Conservation (phyloP, 2,113 vertebrate genomes). For the Tachysurus fulvidraco region DNA sequence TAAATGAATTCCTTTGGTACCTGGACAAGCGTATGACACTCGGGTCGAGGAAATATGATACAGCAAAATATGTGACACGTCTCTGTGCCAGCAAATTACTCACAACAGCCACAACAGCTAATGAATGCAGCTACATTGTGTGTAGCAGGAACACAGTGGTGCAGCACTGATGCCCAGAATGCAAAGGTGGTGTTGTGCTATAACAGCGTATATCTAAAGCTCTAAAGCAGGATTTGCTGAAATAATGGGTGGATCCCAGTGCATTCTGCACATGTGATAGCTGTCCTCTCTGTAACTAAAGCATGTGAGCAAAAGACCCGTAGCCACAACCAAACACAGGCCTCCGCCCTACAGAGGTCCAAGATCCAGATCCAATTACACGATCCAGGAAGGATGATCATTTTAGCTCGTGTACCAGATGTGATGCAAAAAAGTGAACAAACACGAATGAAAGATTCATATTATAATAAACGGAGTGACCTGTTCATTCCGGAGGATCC, state of each 20-base stretch:
- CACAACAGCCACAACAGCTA: not conserved
- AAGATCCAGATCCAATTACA: not conserved
- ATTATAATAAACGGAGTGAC: not conserved
- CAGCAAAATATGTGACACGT: not conserved
- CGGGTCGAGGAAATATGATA: not conserved
- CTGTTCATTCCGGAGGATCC: not conserved
- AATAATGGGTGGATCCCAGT: not conserved
- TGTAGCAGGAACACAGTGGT: not conserved
- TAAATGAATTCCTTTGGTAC: not conserved
- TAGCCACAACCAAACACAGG: not conserved
- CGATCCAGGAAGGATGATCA: no score
- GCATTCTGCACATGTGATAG: not conserved
- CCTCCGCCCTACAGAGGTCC: not conserved
- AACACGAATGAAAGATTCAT: not conserved
- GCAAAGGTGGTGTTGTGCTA: not conserved
- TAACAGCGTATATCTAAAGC: not conserved
- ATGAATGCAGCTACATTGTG: not conserved
- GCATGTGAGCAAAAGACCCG: not conserved
- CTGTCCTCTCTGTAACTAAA: not conserved
- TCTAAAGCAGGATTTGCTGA: not conserved
- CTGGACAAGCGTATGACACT: not conserved
- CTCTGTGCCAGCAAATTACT: not conserved
- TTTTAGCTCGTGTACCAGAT: not conserved
- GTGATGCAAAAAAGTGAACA: not conserved
- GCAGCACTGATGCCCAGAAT: not conserved